Conservation (phyloP, 2,888 invertebrate genomes). For the Nudaria mundana region DNA sequence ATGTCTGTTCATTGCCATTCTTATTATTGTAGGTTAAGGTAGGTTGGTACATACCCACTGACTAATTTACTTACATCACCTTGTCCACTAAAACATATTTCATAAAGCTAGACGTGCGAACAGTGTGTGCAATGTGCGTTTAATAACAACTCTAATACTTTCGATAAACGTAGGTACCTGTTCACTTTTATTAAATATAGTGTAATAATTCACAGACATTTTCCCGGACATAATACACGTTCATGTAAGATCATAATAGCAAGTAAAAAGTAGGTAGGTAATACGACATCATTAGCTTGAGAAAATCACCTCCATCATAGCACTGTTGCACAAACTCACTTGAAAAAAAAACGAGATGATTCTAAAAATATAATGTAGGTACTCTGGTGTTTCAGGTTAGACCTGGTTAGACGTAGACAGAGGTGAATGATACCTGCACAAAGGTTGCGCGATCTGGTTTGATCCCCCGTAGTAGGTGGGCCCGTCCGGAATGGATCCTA, state of each 20-base stretch:
- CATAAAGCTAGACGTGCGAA: slow-evolving; percentile 5
- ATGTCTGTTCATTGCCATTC: not conserved
- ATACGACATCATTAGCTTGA: slow-evolving; percentile 17
- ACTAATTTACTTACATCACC: slow-evolving; percentile 12
- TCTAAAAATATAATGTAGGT: no score
- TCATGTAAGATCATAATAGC: slow-evolving; percentile 10
- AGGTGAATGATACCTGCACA: no score
- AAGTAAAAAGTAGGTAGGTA: not conserved
- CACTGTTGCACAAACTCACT: slow-evolving; percentile 6
- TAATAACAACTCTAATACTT: not conserved
- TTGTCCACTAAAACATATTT: slow-evolving; percentile 6
- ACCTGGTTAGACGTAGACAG: no score
- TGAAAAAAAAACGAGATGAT: no score
- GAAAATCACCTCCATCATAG: slow-evolving; percentile 23
- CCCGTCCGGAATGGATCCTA: no score
- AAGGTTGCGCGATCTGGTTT: no score
- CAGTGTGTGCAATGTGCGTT: not conserved
- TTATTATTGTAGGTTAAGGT: no score
- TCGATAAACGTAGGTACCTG: not conserved
- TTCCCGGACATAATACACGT: slow-evolving; percentile 2
- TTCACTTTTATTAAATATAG: not conserved
- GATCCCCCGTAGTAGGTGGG: no score
- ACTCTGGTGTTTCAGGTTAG: no score
- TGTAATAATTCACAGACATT: not conserved
- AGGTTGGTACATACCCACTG: no score